phyloP scores from a whole-genome alignment of 2,797 vertebrate species.

The Fistularia tabacaria region DNA sequence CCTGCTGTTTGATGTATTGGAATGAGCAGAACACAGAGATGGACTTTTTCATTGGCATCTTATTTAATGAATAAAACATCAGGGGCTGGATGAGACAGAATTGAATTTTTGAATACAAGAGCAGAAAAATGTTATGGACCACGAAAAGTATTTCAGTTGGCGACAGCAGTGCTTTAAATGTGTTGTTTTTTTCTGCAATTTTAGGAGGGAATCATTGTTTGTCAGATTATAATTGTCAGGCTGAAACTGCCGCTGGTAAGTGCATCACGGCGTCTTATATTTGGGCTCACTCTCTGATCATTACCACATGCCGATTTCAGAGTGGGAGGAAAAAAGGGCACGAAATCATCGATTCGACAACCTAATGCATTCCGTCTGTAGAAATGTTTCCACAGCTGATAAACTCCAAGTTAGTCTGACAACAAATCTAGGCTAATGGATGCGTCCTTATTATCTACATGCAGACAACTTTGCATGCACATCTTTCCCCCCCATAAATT shows the following conservation, averaged over 20 bases:
- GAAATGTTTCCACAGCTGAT: conserved; percentile 24
- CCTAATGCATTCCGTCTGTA: conserved; percentile 26
- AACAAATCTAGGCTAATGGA: conserved; percentile 14
- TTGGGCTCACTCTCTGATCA: too few species aligned
- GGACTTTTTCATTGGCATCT: conserved; percentile 54
- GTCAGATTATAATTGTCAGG: too few species aligned
- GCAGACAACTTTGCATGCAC: conserved; percentile 7
- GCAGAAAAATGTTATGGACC: conserved; percentile 34
- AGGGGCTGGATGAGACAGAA: conserved; percentile 20
- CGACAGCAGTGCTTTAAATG: not conserved
- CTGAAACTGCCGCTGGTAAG: too few species aligned
- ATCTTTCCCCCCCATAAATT: conserved; percentile 15
- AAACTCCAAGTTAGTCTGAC: conserved; percentile 28
- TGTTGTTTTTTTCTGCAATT: not conserved
- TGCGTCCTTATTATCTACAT: too few species aligned
- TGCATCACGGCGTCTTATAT: too few species aligned
- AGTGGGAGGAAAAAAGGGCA: not conserved
- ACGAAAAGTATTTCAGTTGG: conserved; percentile 20
- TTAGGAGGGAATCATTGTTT: conserved; percentile 1
- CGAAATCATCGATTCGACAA: conserved; percentile 12
- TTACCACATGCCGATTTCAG: too few species aligned
- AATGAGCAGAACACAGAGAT: conserved; percentile 51
- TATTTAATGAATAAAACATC: conserved; percentile 68
- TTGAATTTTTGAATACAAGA: conserved; percentile 47
- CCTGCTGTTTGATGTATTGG: conserved; percentile 51